phyloP scores from a whole-genome alignment of 1,140 invertebrate species.

The Druon quercuslanigerum region DNA sequence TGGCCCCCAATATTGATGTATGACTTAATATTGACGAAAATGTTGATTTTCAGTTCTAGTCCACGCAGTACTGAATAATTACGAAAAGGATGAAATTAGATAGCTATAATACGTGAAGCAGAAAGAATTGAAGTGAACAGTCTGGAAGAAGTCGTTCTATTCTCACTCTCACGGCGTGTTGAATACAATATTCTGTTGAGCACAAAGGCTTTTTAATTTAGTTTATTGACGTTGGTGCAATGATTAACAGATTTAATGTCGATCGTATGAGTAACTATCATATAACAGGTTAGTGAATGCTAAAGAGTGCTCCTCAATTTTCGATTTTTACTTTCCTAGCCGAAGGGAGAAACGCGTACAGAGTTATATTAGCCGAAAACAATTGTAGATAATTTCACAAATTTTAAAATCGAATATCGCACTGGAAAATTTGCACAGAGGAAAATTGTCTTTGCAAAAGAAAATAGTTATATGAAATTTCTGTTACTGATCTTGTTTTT shows the following conservation, averaged over 20 bases:
- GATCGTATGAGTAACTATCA: not conserved
- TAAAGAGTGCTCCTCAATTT: not conserved
- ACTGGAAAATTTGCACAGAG: constrained; percentile 10
- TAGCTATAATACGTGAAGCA: constrained; percentile 19
- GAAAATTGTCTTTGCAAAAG: not conserved
- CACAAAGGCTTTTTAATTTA: constrained; percentile 30
- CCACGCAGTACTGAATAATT: constrained; percentile 34
- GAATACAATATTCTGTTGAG: constrained; percentile 22
- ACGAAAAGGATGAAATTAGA: not conserved
- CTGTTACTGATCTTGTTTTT: constrained; percentile 16
- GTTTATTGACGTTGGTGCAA: constrained; percentile 34
- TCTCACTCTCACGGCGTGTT: constrained; percentile 13
- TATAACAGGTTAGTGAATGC: not conserved
- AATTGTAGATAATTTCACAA: constrained; percentile 2
- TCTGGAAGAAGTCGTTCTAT: constrained; percentile 28
- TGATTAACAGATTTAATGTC: constrained; percentile 20
- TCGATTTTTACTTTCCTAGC: not conserved
- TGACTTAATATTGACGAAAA: constrained; percentile 12
- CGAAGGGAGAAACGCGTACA: not conserved
- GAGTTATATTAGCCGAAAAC: constrained; percentile 1
- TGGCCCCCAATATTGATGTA: too few species aligned
- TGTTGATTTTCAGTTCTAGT: constrained; percentile 58
- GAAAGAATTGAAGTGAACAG: constrained; percentile 19
- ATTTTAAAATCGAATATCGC: not conserved
- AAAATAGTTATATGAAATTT: not conserved